Conservation (phyloP, 2,797 vertebrate species). For the Nothura maculosa region DNA sequence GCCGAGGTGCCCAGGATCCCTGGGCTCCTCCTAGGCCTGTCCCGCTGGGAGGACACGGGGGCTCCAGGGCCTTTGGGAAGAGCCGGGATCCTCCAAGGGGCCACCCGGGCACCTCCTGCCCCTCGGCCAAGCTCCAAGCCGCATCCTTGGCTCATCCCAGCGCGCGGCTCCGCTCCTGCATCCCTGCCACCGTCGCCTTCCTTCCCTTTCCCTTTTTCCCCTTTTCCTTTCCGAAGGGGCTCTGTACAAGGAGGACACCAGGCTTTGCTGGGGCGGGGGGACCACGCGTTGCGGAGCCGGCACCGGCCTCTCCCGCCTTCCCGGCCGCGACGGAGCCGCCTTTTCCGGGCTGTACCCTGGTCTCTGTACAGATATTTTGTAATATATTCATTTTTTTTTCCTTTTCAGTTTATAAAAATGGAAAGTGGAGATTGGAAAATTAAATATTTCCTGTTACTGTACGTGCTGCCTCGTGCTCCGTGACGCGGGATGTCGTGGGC, state of each 20-base stretch:
- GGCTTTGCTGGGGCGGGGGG: neutral
- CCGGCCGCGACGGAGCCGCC: constrained; percentile 62
- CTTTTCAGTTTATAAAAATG: constrained; percentile 91
- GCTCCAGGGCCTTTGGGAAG: too few species aligned
- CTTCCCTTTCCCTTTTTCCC: too few species aligned
- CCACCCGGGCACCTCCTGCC: too few species aligned
- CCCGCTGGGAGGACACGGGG: too few species aligned
- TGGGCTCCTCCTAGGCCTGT: too few species aligned
- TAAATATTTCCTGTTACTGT: constrained; percentile 84
- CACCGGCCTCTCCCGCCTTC: constrained; percentile 41
- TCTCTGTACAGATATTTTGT: constrained; percentile 94
- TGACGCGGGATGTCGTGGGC: neutral
- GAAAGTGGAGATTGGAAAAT: constrained; percentile 88
- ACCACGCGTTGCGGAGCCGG: accelerated
- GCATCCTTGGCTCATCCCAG: too few species aligned
- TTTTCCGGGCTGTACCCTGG: constrained; percentile 80
- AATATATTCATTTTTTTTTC: constrained; percentile 85
- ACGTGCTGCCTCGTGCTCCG: constrained; percentile 73
- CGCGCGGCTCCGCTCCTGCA: neutral
- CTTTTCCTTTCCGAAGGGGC: neutral
- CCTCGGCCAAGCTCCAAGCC: too few species aligned
- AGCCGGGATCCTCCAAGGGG: too few species aligned
- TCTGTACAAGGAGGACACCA: constrained; percentile 51
- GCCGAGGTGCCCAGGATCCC: too few species aligned
- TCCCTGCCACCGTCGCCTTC: neutral